These are phyloP conservation scores for Parotocinclus haroldoi DNA, from an alignment of 2,797 vertebrate genomes.

Conservation along the genomic window DNA sequence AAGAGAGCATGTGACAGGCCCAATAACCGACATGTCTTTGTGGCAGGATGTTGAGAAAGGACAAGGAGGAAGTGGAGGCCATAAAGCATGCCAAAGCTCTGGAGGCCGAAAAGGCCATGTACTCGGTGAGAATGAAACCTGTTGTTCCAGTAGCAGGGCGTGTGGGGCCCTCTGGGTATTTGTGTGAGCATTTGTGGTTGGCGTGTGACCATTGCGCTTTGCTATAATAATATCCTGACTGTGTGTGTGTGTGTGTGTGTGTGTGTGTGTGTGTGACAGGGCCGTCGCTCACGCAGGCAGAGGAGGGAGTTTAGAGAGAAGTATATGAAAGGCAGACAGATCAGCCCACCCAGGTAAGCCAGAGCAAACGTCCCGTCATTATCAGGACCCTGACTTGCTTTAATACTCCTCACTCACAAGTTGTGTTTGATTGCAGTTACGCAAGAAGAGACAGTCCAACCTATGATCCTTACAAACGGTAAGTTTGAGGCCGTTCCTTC, in stretches of 20 bases:
- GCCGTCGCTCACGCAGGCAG: conserved; percentile 90
- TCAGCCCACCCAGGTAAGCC: conserved; percentile 91
- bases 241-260: neutral
- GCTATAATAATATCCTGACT: neutral
- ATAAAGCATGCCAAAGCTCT: conserved; percentile 96
- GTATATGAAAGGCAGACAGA: conserved; percentile 90
- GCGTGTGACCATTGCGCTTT: conserved; percentile 10
- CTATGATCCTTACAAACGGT: conserved; percentile 95
- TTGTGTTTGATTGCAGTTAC: conserved; percentile 70
- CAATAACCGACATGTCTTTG: conserved; percentile 35
- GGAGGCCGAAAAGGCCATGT: conserved; percentile 98
- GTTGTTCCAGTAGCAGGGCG: conserved; percentile 5
- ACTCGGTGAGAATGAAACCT: conserved; percentile 79
- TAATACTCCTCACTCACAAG: neutral
- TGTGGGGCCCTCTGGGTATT: neutral
- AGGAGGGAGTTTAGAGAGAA: conserved; percentile 94
- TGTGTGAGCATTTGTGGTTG: neutral
- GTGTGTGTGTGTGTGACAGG: conserved; percentile 63
- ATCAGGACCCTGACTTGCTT: neutral
- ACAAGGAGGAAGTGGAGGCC: conserved; percentile 95
- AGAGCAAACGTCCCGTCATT: neutral
- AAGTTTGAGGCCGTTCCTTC: conserved; percentile 44
- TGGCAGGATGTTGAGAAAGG: conserved; percentile 91
- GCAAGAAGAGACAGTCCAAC: conserved; percentile 95
- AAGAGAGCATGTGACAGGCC: conserved; percentile 6